A percentile compares a stretch with the other conserved stretches of the same genome.
These are phyloP conservation scores for Hippopotamus amphibius DNA, from an alignment of 2,113 vertebrate genomes.

Conservation along the genomic window DNA sequence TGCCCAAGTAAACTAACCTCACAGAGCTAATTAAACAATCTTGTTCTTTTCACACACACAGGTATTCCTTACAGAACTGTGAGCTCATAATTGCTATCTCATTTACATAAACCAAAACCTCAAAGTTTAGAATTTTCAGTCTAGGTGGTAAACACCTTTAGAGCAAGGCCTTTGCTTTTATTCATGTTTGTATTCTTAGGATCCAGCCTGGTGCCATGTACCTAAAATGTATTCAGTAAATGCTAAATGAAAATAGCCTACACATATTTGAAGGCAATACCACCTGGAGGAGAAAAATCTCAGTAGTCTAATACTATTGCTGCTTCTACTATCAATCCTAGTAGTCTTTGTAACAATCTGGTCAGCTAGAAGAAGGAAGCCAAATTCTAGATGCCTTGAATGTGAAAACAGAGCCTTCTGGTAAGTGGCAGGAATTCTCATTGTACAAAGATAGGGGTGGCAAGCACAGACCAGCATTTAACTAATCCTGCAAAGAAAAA, in stretches of 20 bases:
- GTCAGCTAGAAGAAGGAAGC: neutral
- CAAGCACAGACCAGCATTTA: conserved; percentile 3
- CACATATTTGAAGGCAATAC: neutral
- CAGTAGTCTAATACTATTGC: neutral
- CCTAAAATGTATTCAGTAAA: conserved; percentile 49
- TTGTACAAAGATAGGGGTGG: neutral
- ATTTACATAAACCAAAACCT: conserved; percentile 60
- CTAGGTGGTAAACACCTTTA: conserved; percentile 20
- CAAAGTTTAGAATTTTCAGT: conserved; percentile 57
- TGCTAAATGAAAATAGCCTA: conserved; percentile 35
- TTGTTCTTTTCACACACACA: neutral
- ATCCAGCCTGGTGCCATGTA: neutral
- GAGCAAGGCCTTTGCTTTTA: conserved; percentile 23
- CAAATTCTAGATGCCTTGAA: conserved; percentile 20
- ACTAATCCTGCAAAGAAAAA: conserved; percentile 37
- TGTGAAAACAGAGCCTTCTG: neutral
- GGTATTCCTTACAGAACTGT: conserved; percentile 25
- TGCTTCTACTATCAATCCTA: neutral
- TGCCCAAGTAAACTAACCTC: conserved; percentile 2
- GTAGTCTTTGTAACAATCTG: neutral
- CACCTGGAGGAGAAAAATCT: neutral
- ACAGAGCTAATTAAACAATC: neutral
- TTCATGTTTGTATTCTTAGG: conserved; percentile 34
- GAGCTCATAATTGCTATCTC: conserved; percentile 16
- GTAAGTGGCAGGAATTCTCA: conserved; percentile 44